Base-by-base conservation (phyloP, 2,888 invertebrate species). In the Epinotia brunnichana region DNA sequence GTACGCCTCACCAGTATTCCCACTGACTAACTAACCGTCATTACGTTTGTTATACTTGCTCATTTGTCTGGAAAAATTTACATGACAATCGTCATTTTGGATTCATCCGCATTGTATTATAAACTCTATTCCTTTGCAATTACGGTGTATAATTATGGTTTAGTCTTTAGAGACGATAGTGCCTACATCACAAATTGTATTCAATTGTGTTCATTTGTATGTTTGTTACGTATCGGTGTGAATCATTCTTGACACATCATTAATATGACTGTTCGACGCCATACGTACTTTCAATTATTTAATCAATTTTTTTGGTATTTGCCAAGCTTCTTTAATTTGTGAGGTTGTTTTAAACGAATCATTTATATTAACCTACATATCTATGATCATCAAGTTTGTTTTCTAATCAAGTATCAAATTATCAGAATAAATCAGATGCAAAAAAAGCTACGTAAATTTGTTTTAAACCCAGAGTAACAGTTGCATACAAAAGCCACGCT, bases 31-130 rank as follows among this genome's bases (percentile, higher is more conserved):
- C 67, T 67, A 61, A 72, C 71, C 61, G 15, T 54, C 24, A 73
- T 68, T 59, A 53, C 72, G 57, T 59, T 41, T 59, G 53, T 69
- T 73, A 67, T 74, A 66, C 70, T 64, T 68, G 68, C 68, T 64
- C 61, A 62, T 74, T 74, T 71, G 74, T 67, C 54, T 29, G 75
- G 48, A 61, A 74, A 70, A 72, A 76, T 74, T 76, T 70, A 72
- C 74, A 76, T 76, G 74, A 72, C 75, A 74, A 74, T 75, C 60
- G 41, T 59, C 51, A 39, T 44, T 39, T 61, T 56, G 3, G 54
- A 10, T 13, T 21, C 44, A 54, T 4, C 4, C 35, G 1, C 21
- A 48, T 7, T 11, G 15, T n/a, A 68, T 54, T 67, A 62, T 29
- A 21, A 68, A 68, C 48, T 35, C 61, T 72, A 56, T 56, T 53